Conservation (phyloP, 2,888 invertebrate species). For the Phrixothrix hirtus region DNA sequence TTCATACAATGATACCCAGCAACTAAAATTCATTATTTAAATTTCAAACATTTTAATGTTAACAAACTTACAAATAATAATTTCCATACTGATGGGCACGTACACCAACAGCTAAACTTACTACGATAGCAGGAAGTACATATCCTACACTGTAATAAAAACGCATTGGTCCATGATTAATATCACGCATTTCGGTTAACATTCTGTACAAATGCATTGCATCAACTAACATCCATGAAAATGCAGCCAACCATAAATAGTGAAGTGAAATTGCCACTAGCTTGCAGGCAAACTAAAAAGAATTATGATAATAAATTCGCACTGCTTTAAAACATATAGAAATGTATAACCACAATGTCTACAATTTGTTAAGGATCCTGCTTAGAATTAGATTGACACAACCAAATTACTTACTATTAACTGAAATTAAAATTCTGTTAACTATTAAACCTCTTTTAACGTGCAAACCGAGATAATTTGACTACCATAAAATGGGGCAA, state of each 20-base stretch:
- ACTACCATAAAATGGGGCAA: too few species aligned
- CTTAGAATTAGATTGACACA: too few species aligned
- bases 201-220: constrained; percentile 91
- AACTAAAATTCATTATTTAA: constrained; percentile 61
- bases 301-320: too few species aligned
- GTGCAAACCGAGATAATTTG: too few species aligned
- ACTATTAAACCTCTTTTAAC: too few species aligned
- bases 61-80: constrained; percentile 80
- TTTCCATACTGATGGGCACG: constrained; percentile 95
- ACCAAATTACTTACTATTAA: too few species aligned
- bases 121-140: constrained; percentile 87
- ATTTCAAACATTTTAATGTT: constrained; percentile 9
- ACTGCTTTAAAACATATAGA: constrained; percentile 3
- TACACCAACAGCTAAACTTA: constrained; percentile 89
- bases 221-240: constrained; percentile 91
- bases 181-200: constrained; percentile 93
- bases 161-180: constrained; percentile 92
- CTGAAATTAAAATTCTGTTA: too few species aligned
- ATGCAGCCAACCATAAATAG: constrained; percentile 89
- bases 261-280: constrained; percentile 88
- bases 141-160: constrained; percentile 93
- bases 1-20: constrained; percentile 94
- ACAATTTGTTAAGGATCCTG: too few species aligned
- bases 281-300: constrained; percentile 78
- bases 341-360: too few species aligned